phyloP scores from a whole-genome alignment of 2,888 invertebrate species.

The Campoletis raptor region DNA sequence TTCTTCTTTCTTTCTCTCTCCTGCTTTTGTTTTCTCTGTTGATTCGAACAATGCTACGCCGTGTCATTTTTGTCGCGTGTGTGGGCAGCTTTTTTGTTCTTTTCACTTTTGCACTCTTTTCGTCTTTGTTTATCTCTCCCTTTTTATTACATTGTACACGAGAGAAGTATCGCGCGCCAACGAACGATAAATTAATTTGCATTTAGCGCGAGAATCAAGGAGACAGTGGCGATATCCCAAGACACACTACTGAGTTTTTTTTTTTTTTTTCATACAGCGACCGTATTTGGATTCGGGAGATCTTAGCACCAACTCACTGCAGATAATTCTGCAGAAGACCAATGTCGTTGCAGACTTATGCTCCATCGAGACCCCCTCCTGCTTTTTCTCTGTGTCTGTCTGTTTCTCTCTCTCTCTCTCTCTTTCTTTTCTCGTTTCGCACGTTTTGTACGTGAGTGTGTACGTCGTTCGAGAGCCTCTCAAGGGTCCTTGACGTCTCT shows the following conservation, averaged over 20 bases:
- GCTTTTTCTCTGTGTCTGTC: too few species aligned
- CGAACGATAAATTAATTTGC: conserved; percentile 65
- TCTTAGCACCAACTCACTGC: conserved; percentile 42
- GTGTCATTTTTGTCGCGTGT: conserved; percentile 12
- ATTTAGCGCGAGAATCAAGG: conserved; percentile 34
- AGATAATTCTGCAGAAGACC: conserved; percentile 61
- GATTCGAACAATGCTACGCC: conserved; percentile 36
- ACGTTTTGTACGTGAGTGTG: conserved; percentile 16
- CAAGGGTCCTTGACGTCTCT: conserved; percentile 63
- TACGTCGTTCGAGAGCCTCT: conserved; percentile 55
- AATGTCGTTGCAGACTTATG: conserved; percentile 45
- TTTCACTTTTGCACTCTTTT: background rate
- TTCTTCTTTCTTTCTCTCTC: too few species aligned
- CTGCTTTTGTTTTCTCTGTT: conserved; percentile 14
- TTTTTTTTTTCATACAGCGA: conserved; percentile 26
- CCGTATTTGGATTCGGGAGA: conserved; percentile 61
- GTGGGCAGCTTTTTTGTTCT: conserved; percentile 6
- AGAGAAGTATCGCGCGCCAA: conserved; percentile 45
- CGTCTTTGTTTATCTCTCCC: conserved; percentile 26
- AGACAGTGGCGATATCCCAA: conserved; percentile 41
- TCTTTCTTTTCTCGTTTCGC: background rate
- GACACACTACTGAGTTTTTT: conserved; percentile 14
- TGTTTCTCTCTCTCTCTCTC: background rate
- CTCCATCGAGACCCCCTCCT: conserved; percentile 37
- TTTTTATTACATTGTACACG: conserved; percentile 56